A percentile compares a stretch with the other conserved stretches of the same genome.
These are phyloP conservation scores for Petrocephalus schoutedeni DNA, from an alignment of 2,797 vertebrate genomes.

Conservation along the genomic window DNA sequence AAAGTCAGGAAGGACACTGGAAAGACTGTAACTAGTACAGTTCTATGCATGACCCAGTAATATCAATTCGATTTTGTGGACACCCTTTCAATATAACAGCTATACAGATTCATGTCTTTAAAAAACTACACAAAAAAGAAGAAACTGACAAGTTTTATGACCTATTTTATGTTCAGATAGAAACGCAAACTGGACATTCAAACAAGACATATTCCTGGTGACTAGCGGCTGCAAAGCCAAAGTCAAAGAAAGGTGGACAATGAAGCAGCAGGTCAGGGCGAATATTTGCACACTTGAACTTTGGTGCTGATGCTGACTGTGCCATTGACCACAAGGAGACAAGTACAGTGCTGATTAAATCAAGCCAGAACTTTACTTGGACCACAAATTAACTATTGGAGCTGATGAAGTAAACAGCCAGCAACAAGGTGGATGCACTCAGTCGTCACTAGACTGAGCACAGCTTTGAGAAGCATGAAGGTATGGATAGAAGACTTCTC, in stretches of 20 bases:
- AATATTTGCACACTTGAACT: background rate
- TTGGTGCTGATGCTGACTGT: background rate
- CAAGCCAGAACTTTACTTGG: background rate
- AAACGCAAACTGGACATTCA: background rate
- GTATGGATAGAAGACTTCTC: background rate
- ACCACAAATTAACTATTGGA: background rate
- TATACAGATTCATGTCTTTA: background rate
- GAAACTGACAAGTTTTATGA: background rate
- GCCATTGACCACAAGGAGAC: background rate
- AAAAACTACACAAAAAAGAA: background rate
- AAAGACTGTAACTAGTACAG: background rate
- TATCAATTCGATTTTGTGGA: background rate
- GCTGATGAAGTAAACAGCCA: background rate
- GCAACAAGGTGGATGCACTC: background rate
- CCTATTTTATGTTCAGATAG: background rate
- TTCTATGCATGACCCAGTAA: background rate
- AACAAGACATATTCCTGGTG: background rate
- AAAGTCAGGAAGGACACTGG: background rate
- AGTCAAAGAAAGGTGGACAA: background rate
- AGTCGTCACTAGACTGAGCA: background rate
- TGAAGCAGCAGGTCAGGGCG: background rate
- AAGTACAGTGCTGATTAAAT: background rate
- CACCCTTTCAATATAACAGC: background rate
- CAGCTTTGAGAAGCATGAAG: background rate
- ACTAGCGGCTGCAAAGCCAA: background rate